Base-by-base conservation (phyloP, 92 coral and sea anemone genomes). In the Meandrina meandrites region DNA sequence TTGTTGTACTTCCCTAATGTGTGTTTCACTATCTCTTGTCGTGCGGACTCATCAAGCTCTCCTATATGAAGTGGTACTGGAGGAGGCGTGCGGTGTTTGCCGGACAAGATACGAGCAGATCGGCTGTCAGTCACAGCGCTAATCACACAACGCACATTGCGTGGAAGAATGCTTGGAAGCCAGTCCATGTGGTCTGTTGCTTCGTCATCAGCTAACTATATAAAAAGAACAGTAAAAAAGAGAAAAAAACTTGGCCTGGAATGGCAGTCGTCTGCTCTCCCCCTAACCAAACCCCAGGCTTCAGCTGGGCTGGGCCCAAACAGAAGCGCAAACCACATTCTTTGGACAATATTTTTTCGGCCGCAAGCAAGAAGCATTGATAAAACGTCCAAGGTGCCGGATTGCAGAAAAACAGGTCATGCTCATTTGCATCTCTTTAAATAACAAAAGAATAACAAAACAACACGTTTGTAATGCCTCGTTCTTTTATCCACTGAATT, bases 121-220 rank as follows among this genome's bases (percentile, higher is more conserved):
- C 90, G 94, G 79, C 94, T 91, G 77, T 71, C 90, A 27, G 89
- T 82, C 54, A 94, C 94, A 12, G 90, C 93, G 66, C 97, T 94
- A 48, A 88, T 18, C 18, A 94, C 89, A 62, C 92, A 86, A 45
- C 90, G 92, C 36, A 91, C 87, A 57, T 94, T 94, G 57, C 50
- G n/a, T 3, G 97, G 97, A 31, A 90, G 81, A 70, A 68, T 68
- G 16, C 70, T 77, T 70, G 94, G 93, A 0, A 94, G 42, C 97
- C 97, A 94, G 40, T 74, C 72, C 72, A 94, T 79, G 89, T 94
- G 97, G 1, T 58, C 77, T 34, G 34, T 54, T 51, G 60, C 80
- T 64, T 90, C 92, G 34, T 80, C 89, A 78, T 94, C 97, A 30
- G 93, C 80, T 22, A 94, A 76, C 97, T 94, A 47, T 21, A 28